Evolutionary conservation across 1,140 invertebrate genomes (phyloP), one percentile per base, ranked within the genome.

Genomic region (Pachyrhynchus sulphureomaculatus): DNA sequence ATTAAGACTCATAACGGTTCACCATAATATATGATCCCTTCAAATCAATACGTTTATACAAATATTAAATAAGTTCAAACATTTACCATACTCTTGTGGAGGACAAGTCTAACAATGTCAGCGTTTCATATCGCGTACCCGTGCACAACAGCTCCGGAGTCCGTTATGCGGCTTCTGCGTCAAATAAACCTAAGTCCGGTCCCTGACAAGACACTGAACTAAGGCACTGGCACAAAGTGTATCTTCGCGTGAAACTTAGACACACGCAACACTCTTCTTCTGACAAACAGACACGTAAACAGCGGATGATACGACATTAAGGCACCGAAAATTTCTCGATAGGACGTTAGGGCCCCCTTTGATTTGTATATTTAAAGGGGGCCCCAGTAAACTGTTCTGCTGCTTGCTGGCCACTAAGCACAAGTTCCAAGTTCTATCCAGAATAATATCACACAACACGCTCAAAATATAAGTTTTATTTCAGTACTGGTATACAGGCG

Each of bases 391-490:
- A 62, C 52, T 48, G 62, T 53, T 51, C 48, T 62, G 62, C 71
- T 57, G 62, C 72, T 71, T 51, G 72, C 69, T 70, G 63, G 66
- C 72, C 74, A 75, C 74, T 72, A 75, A 73, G 57, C 62, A 68
- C 64, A 67, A 70, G 62, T 65, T 65, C 48, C 62, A 62, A 67
- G 69, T 69, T 70, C 69, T 68, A 72, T 71, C 68, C 66, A 71
- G 69, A 72, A 70, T 72, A 69, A 74, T 70, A 72, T 71, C 70
- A 65, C 57, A 59, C 69, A 64, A 62, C 59, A 70, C 67, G 74
- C 74, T 75, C 71, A 74, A 75, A 75, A 75, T 75, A 75, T 68
- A 75, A 74, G 72, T 75, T 75, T 75, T 75, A 75, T 75, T 75
- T 75, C 74, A 75, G 74, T 75, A 75, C 74, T 71, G 62, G 65